A percentile compares a stretch with the other conserved stretches of the same genome.
Evolutionary conservation across 2,888 invertebrate species (phyloP).

Genomic region (Penaeus monodon): DNA sequence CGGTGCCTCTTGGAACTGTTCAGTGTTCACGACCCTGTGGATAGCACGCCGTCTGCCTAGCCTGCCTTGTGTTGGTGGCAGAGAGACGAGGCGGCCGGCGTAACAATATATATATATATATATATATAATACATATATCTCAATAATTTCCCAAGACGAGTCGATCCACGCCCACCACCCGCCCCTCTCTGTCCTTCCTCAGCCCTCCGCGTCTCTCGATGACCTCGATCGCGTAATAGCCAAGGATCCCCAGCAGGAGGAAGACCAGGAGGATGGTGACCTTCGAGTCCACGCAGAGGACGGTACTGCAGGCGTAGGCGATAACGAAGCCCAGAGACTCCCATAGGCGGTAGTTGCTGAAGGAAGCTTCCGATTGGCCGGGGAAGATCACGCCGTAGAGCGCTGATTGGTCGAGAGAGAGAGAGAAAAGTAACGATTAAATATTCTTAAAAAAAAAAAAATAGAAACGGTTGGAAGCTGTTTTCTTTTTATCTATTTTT

Average conservation of each 20-base stretch:
- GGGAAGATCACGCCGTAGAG: constrained; percentile 88
- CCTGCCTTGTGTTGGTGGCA: too few species aligned
- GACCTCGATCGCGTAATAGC: constrained; percentile 79
- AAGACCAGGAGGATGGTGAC: constrained; percentile 79
- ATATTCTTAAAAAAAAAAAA: too few species aligned
- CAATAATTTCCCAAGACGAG: too few species aligned
- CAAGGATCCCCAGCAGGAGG: constrained; percentile 79
- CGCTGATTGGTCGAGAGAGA: constrained; percentile 70
- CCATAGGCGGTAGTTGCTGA: constrained; percentile 93
- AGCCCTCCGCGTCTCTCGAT: constrained; percentile 23
- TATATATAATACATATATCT: not conserved
- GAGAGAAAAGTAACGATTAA: too few species aligned
- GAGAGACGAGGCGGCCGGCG: too few species aligned
- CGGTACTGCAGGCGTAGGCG: constrained; percentile 84
- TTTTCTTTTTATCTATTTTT: too few species aligned
- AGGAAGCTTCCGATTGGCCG: constrained; percentile 87
- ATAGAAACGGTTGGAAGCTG: too few species aligned
- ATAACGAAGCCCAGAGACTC: constrained; percentile 90
- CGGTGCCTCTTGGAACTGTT: too few species aligned
- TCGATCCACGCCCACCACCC: not conserved
- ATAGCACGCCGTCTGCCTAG: too few species aligned
- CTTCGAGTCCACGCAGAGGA: constrained; percentile 81
- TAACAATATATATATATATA: not conserved
- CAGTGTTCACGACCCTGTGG: too few species aligned
- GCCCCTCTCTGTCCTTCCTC: not conserved